Evolutionary conservation across 2,888 invertebrate species (phyloP), one percentile per base, ranked within the genome.

Genomic region (Drosophila paracracens): DNA sequence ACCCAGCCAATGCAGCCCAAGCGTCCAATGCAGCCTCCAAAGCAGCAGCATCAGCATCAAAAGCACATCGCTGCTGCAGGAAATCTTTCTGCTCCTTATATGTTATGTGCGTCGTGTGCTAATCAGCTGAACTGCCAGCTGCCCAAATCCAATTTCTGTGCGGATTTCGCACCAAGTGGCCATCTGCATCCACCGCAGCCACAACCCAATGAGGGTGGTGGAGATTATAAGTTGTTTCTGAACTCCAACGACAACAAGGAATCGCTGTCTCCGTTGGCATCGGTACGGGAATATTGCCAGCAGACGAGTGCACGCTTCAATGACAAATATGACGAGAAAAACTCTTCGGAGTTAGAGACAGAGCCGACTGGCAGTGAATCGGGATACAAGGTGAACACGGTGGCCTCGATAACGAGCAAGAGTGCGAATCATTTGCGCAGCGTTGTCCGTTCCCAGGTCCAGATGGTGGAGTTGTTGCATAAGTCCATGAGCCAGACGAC

Each of bases 361-460:
- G 18, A 25, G 10, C 18, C 27, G 16, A 18, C 25, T 4, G 8
- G 8, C 25, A 25, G 27, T 27, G 16, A 16, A n/a, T 38, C 36
- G n/a, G 11, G 2, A n/a, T 13, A 8, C 8, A 16, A 13, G 2
- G 4, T 13, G 2, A 56, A 56, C 7, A 7, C 7, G 46, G 46
- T 4, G 0, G 5, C 4, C 7, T 38, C 27, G 10, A 29, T 38
- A 5, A 13, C 27, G 7, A 8, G 16, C n/a, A 38, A 56, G 13
- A n/a, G 13, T 27, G 56, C 56, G 7, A 8, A 56, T 4, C 8
- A 56, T 38, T 56, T 56, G 56, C 56, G 56, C 6, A n/a, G n/a
- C 1, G n/a, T 40, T 11, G 38, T 56, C 2, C n/a, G n/a, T n/a
- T 38, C 38, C 1, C 38, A 56, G 56, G 5, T 38, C 5, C n/a